phyloP scores from a whole-genome alignment of 2,113 vertebrate genomes.

The Xenopus borealis region DNA sequence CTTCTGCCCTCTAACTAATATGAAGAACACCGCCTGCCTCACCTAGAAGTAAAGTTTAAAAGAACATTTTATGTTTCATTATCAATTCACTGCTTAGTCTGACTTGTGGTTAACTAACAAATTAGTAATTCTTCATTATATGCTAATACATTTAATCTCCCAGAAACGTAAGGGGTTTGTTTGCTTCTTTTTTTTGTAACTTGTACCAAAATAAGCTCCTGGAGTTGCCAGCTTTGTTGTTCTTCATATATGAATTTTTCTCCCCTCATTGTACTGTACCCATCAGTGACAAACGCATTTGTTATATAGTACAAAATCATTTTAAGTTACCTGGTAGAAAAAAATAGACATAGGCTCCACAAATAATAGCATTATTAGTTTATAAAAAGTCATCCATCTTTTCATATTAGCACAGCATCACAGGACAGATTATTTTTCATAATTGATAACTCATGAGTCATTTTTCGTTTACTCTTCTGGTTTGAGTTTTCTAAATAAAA shows the following conservation, averaged over 20 bases:
- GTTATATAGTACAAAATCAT: slow-evolving; percentile 65
- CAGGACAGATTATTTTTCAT: slow-evolving; percentile 66
- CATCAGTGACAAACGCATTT: slow-evolving; percentile 49
- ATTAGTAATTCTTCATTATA: too few relatives aligned
- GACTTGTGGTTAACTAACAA: neutral
- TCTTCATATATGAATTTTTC: slow-evolving; percentile 50
- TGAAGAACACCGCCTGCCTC: too few relatives aligned
- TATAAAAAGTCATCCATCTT: slow-evolving; percentile 72
- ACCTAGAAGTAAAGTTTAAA: too few relatives aligned
- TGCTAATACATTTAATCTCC: too few relatives aligned
- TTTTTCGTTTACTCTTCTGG: slow-evolving; percentile 67
- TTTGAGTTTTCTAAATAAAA: slow-evolving; percentile 61
- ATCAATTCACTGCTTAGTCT: neutral
- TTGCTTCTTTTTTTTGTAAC: neutral
- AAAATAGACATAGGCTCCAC: slow-evolving; percentile 62
- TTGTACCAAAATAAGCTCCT: slow-evolving; percentile 16
- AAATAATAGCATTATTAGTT: slow-evolving; percentile 67
- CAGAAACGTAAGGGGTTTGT: neutral
- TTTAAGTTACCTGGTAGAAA: slow-evolving; percentile 56
- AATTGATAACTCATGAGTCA: slow-evolving; percentile 70
- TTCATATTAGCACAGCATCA: slow-evolving; percentile 61
- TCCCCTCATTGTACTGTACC: slow-evolving; percentile 45
- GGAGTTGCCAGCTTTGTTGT: slow-evolving; percentile 42
- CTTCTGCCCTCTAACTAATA: too few relatives aligned
- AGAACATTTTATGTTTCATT: neutral